phyloP scores from a whole-genome alignment of 2,888 invertebrate genomes.

The Cantharis nigra region DNA sequence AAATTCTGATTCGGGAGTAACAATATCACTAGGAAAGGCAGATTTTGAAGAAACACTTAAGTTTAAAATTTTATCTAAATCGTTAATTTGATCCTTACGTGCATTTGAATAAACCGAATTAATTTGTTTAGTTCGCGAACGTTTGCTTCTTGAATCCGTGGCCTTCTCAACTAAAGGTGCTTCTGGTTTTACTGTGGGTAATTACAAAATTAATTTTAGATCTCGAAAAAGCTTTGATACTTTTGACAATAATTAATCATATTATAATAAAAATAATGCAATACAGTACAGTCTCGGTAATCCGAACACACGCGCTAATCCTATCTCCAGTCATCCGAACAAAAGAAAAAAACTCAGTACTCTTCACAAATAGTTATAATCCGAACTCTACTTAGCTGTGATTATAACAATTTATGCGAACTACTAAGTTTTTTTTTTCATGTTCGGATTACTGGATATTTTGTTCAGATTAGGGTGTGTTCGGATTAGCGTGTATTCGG shows the following conservation, averaged over 20 bases:
- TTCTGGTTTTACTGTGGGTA: neutral
- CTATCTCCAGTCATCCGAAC: too few species aligned
- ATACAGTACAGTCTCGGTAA: too few species aligned
- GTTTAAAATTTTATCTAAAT: constrained; percentile 13
- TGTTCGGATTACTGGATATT: too few species aligned
- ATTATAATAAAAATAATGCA: too few species aligned
- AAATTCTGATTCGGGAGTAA: constrained; percentile 32
- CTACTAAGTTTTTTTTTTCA: too few species aligned
- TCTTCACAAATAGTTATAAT: too few species aligned
- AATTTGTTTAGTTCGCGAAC: neutral
- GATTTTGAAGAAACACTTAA: constrained; percentile 12
- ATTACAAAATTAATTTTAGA: neutral
- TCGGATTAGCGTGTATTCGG: too few species aligned
- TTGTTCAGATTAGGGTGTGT: too few species aligned
- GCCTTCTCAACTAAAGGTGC: neutral
- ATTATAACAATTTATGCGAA: too few species aligned
- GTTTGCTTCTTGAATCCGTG: neutral
- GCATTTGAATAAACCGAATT: neutral
- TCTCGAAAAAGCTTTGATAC: neutral
- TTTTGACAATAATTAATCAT: neutral
- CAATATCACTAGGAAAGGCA: neutral
- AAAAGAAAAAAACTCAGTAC: too few species aligned
- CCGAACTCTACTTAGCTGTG: too few species aligned
- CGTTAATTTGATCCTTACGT: neutral
- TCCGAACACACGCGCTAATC: too few species aligned